These are phyloP conservation scores for Dolichallabes microphthalmus DNA, from an alignment of 2,113 vertebrate genomes.

Conservation along the genomic window DNA sequence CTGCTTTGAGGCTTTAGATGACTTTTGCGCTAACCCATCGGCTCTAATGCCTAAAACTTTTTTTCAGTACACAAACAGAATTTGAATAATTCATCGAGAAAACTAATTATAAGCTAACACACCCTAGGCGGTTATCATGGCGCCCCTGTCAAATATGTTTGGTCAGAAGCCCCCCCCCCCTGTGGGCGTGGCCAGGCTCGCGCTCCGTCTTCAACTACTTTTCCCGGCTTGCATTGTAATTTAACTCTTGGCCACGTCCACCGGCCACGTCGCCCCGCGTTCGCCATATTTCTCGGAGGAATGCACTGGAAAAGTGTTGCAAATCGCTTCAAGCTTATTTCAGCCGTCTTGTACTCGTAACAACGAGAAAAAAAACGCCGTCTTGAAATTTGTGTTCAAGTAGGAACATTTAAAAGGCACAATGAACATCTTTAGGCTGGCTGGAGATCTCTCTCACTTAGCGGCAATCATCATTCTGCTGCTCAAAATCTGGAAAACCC, in stretches of 20 bases:
- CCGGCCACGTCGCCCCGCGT: slow-evolving; percentile 55
- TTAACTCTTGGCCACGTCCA: slow-evolving; percentile 52
- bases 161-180: not conserved
- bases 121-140: not conserved
- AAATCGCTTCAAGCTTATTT: slow-evolving; percentile 32
- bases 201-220: slow-evolving; percentile 31
- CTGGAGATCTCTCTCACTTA: slow-evolving; percentile 92
- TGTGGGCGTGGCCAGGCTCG: not conserved
- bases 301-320: slow-evolving; percentile 47
- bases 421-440: slow-evolving; percentile 93
- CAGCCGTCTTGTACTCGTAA: not conserved
- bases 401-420: slow-evolving; percentile 36
- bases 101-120: not conserved
- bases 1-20: not conserved
- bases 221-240: slow-evolving; percentile 50
- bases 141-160: not conserved
- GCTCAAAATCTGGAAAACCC: slow-evolving; percentile 96
- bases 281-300: slow-evolving; percentile 58
- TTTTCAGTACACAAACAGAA: not conserved
- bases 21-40: not conserved
- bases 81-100: not conserved
- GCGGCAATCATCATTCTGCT: slow-evolving; percentile 96
- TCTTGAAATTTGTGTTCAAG: not conserved
- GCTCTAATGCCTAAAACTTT: not conserved
- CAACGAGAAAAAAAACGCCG: not conserved